phyloP scores from a whole-genome alignment of 2,797 vertebrate genomes.

The Aeoliscus strigatus region DNA sequence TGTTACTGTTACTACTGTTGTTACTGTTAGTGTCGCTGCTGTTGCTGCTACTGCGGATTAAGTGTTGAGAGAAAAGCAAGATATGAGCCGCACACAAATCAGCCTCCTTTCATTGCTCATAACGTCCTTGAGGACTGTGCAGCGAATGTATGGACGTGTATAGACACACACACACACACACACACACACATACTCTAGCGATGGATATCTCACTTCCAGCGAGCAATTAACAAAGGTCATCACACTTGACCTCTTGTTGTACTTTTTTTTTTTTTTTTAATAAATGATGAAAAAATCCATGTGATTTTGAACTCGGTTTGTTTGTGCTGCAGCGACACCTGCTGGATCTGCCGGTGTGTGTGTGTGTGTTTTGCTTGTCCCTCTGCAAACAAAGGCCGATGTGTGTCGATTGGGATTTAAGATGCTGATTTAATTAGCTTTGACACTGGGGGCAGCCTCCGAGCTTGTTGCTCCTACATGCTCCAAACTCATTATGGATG shows the following conservation, averaged over 20 bases:
- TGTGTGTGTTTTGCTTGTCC: conserved; percentile 30
- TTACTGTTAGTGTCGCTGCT: no score
- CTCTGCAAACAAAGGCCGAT: conserved; percentile 65
- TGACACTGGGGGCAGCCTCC: conserved; percentile 63
- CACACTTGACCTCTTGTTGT: conserved; percentile 37
- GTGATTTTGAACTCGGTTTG: no score
- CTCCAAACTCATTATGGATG: conserved; percentile 73
- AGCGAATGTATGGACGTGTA: no score
- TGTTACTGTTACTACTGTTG: no score
- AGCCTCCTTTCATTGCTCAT: conserved; percentile 22
- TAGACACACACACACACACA: conserved; percentile 4
- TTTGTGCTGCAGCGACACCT: conserved; percentile 70
- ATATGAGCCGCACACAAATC: conserved; percentile 38
- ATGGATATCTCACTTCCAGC: conserved; percentile 29
- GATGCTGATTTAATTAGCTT: conserved; percentile 72
- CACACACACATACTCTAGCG: conserved; percentile 13
- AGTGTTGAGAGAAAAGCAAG: conserved; percentile 20
- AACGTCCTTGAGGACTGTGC: conserved; percentile 43
- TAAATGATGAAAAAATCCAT: no score
- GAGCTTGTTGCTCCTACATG: conserved; percentile 67
- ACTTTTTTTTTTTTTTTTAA: conserved; percentile 41
- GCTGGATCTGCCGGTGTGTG: no score
- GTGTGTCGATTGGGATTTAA: conserved; percentile 64
- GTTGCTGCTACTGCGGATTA: conserved; percentile 25
- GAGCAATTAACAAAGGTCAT: conserved; percentile 42